Conservation (phyloP, 2,888 invertebrate genomes). For the Hypomecis atomaria region DNA sequence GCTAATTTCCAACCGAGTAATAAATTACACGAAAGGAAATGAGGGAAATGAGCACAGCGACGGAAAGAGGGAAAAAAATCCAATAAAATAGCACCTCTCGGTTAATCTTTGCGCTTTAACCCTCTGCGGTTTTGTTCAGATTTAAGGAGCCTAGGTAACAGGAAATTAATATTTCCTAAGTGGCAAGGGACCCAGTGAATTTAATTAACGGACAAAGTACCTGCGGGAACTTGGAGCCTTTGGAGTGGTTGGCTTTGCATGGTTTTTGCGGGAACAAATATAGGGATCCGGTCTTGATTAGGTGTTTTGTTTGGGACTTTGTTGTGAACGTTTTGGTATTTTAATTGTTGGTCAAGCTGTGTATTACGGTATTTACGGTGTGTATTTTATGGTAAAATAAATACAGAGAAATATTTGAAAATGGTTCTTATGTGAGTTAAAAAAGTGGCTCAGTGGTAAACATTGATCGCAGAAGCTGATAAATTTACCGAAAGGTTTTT, state of each 20-base stretch:
- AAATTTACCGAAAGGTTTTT: too few species aligned
- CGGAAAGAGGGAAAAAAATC: constrained; percentile 79
- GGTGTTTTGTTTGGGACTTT: constrained; percentile 10
- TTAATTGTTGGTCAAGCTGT: too few species aligned
- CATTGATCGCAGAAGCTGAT: too few species aligned
- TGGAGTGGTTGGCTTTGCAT: constrained; percentile 30
- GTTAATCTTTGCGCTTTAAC: constrained; percentile 79
- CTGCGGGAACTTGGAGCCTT: constrained; percentile 48
- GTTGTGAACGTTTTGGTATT: not conserved
- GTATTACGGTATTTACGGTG: too few species aligned
- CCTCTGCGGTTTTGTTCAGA: constrained; percentile 71
- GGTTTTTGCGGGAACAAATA: constrained; percentile 36
- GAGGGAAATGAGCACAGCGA: constrained; percentile 78
- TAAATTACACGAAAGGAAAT: constrained; percentile 79
- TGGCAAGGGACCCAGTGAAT: constrained; percentile 51
- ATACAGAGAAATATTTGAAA: too few species aligned
- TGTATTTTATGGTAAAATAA: too few species aligned
- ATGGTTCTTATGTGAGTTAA: too few species aligned
- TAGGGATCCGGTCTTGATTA: constrained; percentile 17
- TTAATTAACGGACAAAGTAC: constrained; percentile 57
- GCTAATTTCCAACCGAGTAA: constrained; percentile 74
- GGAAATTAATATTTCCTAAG: constrained; percentile 62
- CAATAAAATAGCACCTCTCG: constrained; percentile 79
- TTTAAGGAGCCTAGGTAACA: constrained; percentile 52
- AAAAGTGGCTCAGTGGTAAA: too few species aligned